These are phyloP conservation scores for Tinamus guttatus DNA, from an alignment of 2,113 vertebrate species.

Conservation along the genomic window DNA sequence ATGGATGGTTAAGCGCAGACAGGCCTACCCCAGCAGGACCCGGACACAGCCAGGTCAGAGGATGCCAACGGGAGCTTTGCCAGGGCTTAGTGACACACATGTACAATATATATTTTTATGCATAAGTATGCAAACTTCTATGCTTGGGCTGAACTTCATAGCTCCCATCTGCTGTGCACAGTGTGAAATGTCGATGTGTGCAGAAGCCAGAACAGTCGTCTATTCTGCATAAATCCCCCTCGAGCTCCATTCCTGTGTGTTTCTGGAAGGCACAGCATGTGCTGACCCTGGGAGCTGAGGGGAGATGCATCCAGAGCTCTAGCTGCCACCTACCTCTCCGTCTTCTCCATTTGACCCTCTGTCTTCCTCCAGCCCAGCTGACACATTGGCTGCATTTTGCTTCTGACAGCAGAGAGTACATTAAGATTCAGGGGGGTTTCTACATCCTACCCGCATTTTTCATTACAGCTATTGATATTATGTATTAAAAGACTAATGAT, in stretches of 20 bases:
- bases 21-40: neutral
- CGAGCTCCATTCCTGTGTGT: fast-evolving
- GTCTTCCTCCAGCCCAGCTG: conserved; percentile 30
- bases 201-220: conserved; percentile 26
- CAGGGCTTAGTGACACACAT: neutral
- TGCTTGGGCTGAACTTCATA: conserved; percentile 21
- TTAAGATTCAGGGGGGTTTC: conserved; percentile 53
- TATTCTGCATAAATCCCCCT: conserved; percentile 24
- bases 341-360: conserved; percentile 9
- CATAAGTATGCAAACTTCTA: neutral
- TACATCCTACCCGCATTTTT: conserved; percentile 35
- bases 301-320: neutral
- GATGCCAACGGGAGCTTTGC: neutral
- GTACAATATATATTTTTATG: neutral
- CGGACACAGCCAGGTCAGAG: neutral
- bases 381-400: neutral
- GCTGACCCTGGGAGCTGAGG: neutral
- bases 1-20: neutral
- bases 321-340: neutral
- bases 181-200: conserved; percentile 17
- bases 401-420: neutral
- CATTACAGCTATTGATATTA: conserved; percentile 65
- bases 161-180: conserved; percentile 59
- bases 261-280: conserved; percentile 29
- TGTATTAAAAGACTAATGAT: conserved; percentile 67